Evolutionary conservation across 2,797 vertebrate species (phyloP).

Genomic region (Chloroceryle amazona): DNA sequence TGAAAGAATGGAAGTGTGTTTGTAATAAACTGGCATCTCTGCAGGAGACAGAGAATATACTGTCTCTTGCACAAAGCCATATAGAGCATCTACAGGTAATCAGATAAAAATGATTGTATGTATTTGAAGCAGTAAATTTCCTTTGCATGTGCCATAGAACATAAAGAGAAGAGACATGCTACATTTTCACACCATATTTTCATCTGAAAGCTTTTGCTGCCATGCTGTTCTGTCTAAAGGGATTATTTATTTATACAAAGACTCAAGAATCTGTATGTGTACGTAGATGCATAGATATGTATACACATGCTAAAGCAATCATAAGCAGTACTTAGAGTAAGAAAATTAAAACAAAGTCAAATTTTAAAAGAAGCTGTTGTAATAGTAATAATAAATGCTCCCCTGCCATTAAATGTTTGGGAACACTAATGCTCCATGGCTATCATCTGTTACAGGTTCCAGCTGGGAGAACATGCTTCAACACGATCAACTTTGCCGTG

Average conservation of each 20-base stretch:
- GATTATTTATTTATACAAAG: slow-evolving; percentile 23
- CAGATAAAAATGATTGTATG: slow-evolving; percentile 69
- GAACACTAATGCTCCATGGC: slow-evolving; percentile 45
- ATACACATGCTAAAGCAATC: background rate
- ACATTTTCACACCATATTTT: slow-evolving; percentile 61
- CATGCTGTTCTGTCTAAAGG: slow-evolving; percentile 12
- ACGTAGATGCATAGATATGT: background rate
- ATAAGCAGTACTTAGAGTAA: background rate
- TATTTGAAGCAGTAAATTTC: slow-evolving; percentile 69
- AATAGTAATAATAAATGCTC: background rate
- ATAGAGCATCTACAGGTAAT: slow-evolving; percentile 68
- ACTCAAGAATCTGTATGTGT: background rate
- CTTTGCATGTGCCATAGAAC: slow-evolving; percentile 57
- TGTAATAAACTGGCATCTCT: slow-evolving; percentile 63
- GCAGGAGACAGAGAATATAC: slow-evolving; percentile 39
- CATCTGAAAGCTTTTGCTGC: slow-evolving; percentile 38
- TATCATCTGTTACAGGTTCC: slow-evolving; percentile 7
- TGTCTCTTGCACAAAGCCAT: background rate
- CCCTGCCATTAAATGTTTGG: background rate
- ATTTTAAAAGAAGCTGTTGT: slow-evolving; percentile 1
- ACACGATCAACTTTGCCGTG: background rate
- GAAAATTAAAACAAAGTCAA: slow-evolving; percentile 19
- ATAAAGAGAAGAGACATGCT: slow-evolving; percentile 37
- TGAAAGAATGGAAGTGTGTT: slow-evolving; percentile 58
- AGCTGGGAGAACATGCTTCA: slow-evolving; percentile 48